Evolutionary conservation across 2,888 invertebrate genomes (phyloP).

Genomic region (Nymphalis polychloros): DNA sequence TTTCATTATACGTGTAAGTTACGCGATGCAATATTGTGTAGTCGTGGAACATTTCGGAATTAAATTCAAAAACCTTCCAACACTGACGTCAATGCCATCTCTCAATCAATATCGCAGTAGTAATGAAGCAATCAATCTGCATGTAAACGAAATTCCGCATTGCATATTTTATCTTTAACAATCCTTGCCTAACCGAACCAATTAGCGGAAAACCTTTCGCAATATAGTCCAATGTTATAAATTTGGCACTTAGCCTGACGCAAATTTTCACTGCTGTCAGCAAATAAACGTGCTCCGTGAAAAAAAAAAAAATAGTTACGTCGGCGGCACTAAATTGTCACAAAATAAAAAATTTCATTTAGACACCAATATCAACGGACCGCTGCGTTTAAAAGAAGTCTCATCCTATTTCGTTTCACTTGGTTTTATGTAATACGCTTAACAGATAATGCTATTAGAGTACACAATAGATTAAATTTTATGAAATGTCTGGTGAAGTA

Average conservation of each 20-base stretch:
- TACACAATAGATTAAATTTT: too few species aligned
- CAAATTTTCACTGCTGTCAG: conserved; percentile 77
- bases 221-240: conserved; percentile 75
- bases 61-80: conserved; percentile 17
- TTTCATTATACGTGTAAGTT: conserved; percentile 13
- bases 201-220: conserved; percentile 78
- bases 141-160: conserved; percentile 77
- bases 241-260: conserved; percentile 81
- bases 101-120: conserved; percentile 54
- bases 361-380: conserved; percentile 46
- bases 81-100: conserved; percentile 33
- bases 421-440: conserved; percentile 18
- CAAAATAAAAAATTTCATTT: conserved; percentile 58
- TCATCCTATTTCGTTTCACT: conserved; percentile 23
- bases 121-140: conserved; percentile 77
- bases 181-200: conserved; percentile 76
- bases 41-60: conserved; percentile 6
- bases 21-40: conserved; percentile 10
- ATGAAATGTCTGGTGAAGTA: not conserved
- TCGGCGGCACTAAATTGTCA: conserved; percentile 70
- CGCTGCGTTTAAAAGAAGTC: conserved; percentile 21
- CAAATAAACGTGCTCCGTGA: conserved; percentile 69
- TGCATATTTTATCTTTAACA: conserved; percentile 81
- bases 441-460: conserved; percentile 14
- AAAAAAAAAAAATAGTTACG: conserved; percentile 64